Conservation (phyloP, 2,113 vertebrate species). For the Taxidea taxus region DNA sequence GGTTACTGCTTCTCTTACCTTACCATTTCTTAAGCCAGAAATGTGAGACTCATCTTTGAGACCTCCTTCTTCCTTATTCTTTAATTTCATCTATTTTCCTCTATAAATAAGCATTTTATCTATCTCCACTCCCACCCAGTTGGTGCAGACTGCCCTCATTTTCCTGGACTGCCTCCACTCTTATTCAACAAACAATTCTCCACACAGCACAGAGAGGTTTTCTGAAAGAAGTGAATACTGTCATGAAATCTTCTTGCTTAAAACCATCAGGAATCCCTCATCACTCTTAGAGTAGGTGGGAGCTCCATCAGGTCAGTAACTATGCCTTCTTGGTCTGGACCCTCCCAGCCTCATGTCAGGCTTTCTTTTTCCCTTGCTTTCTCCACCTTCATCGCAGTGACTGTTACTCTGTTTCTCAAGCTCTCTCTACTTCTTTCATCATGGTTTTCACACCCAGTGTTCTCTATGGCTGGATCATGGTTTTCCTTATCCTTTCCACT, state of each 20-base stretch:
- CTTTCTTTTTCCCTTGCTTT: not conserved
- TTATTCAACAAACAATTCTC: not conserved
- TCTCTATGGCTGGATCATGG: not conserved
- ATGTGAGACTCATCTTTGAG: not conserved
- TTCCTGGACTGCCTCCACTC: not conserved
- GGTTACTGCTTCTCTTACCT: not conserved
- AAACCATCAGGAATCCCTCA: not conserved
- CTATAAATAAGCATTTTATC: not conserved
- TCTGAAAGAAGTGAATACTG: not conserved
- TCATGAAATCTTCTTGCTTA: not conserved
- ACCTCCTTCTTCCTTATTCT: not conserved
- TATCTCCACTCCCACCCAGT: not conserved
- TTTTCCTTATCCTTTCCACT: not conserved
- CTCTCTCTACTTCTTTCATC: not conserved
- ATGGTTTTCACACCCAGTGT: not conserved
- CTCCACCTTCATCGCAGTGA: not conserved
- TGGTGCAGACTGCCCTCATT: not conserved
- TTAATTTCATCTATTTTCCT: not conserved
- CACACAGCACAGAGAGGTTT: accelerated
- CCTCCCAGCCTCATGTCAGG: not conserved
- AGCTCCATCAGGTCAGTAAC: not conserved
- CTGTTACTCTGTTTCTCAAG: not conserved
- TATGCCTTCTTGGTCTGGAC: not conserved
- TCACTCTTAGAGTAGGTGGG: not conserved
- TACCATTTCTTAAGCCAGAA: not conserved